Evolutionary conservation across 2,888 invertebrate species (phyloP).

Genomic region (Criorhina ranunculi): DNA sequence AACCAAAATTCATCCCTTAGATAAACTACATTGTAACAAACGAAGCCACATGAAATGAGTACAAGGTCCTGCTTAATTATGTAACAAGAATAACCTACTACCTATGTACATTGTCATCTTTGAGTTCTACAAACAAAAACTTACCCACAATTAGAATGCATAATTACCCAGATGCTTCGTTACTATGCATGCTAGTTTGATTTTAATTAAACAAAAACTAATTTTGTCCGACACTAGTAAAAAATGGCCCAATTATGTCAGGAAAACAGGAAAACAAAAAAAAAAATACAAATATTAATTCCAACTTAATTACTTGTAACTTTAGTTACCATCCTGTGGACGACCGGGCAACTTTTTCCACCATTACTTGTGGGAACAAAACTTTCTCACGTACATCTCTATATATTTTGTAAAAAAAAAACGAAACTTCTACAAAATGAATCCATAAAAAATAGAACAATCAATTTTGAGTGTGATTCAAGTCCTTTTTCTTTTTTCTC

Average conservation of each 20-base stretch:
- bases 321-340: slow-evolving; percentile 41
- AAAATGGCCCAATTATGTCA: slow-evolving; percentile 42
- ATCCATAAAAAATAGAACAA: slow-evolving; percentile 63
- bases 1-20: too few species aligned
- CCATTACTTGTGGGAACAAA: slow-evolving; percentile 36
- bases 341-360: slow-evolving; percentile 37
- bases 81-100: too few species aligned
- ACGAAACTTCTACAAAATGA: slow-evolving; percentile 40
- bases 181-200: slow-evolving; percentile 32
- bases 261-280: not conserved
- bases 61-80: too few species aligned
- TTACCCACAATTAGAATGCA: not conserved
- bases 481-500: slow-evolving; percentile 26
- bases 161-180: slow-evolving; percentile 29
- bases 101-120: too few species aligned
- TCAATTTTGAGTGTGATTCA: slow-evolving; percentile 68
- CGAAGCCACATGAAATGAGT: too few species aligned
- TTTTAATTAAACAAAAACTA: slow-evolving; percentile 50
- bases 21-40: too few species aligned
- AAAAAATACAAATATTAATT: slow-evolving; percentile 48
- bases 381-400: slow-evolving; percentile 46
- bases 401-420: slow-evolving; percentile 9
- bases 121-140: not conserved
- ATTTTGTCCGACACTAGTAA: slow-evolving; percentile 22
- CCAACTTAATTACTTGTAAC: slow-evolving; percentile 60